Evolutionary conservation across 2,797 vertebrate species (phyloP), one percentile per base, ranked within the genome.

Genomic region (Sebastes taczanowskii): DNA sequence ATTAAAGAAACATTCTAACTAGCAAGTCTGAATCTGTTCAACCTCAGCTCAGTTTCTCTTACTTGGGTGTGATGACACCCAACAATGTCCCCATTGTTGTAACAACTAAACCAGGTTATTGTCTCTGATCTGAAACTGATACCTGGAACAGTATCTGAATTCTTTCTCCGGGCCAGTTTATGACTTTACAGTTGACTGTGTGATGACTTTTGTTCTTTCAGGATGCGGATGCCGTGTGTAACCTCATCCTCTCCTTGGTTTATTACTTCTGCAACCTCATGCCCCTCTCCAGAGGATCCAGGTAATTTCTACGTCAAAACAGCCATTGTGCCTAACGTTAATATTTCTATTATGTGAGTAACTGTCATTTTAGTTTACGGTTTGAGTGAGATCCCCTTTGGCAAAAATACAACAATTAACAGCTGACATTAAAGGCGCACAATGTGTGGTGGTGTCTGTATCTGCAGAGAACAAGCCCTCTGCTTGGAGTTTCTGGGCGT

Each of bases 231-330:
- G 97, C 97, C 6, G 96, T 99, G 85, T 99, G 98, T 92, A 98
- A 99, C 90, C 94, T 99, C 79, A 97, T 99, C 90, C 96, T 99
- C 63, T 99, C 98, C 6, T 90, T 99, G 93, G 96, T 99, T 84
- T 99, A 99, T 93, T 99, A 99, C 94, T 99, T 99, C 95, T 99
- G 98, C 91, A 99, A 99, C 88, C 97, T 99, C 93, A 99, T 99
- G 98, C 98, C 98, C 5, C 97, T 99, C 53, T 99, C 98, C 85
- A 96, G 98, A 93, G 94, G 92, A 52, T 94, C 93, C 63, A 94
- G 92, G 91, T 93, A 86, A 67, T 11, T 6, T 71, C 18, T 6
- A 7, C 6, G 1, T 8, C 22, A 11, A 53, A 76, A 66, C 35
- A 62, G 52, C 62, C 65, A 2, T 8, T 13, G 2, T 49, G 13